Percentiles rank a stretch among this genome's conserved stretches.
Conservation (phyloP, 2,797 vertebrate genomes). For the Sorex maritimensis region DNA sequence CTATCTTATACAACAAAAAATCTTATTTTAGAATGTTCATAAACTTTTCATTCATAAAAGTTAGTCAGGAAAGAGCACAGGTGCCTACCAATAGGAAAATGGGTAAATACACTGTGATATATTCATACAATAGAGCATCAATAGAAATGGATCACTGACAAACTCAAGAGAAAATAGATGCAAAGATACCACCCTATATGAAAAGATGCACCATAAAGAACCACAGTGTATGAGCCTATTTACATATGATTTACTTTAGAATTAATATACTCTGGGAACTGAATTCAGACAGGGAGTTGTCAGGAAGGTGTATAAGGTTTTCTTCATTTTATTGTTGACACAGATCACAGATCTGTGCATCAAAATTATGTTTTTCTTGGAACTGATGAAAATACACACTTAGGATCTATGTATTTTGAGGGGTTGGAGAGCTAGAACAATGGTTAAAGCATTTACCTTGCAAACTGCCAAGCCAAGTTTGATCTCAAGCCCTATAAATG, state of each 20-base stretch:
- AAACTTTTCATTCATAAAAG: background rate
- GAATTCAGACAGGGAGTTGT: background rate
- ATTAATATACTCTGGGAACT: background rate
- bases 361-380: background rate
- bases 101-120: background rate
- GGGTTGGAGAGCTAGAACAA: too few species aligned
- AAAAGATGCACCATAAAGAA: background rate
- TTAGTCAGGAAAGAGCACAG: background rate
- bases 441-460: background rate
- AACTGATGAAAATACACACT: conserved; percentile 6
- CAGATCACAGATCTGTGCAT: background rate
- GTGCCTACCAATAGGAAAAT: background rate
- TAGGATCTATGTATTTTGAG: background rate
- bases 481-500: background rate
- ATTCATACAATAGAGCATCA: background rate
- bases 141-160: background rate
- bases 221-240: background rate
- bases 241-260: background rate
- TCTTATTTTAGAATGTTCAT: too few species aligned
- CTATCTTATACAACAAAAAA: too few species aligned
- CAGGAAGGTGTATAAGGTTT: too few species aligned
- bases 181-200: background rate
- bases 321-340: background rate
- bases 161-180: background rate
- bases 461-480: background rate